Base-by-base conservation (phyloP, 2,113 vertebrate genomes). In the Hassar affinis region DNA sequence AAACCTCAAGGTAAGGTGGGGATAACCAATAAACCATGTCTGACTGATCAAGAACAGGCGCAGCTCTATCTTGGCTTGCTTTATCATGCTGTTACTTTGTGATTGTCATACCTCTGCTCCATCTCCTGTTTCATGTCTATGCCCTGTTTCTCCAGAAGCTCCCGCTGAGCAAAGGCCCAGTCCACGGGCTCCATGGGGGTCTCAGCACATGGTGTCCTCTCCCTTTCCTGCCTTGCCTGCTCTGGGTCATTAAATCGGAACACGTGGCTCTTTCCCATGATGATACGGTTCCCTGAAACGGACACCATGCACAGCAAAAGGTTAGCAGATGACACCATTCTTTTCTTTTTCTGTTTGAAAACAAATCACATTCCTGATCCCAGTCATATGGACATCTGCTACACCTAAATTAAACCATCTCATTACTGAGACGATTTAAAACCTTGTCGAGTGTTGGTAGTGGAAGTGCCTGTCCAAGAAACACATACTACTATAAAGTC, bases 101-200 rank as follows among this genome's bases (percentile, higher is more conserved):
- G 20, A 49, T 79, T 62, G 11, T 30, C 84, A 18, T 90, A 97
- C 98, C 98, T 95, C 93, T 98, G 96, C 90, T 98, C 97, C 98
- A 99, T 99, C 92, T 99, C 98, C 92, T 97, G 97, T 90, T 99
- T 98, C 97, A 99, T 99, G 92, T 99, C 97, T 0, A 99, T 99
- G 91, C 98, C 98, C 90, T 99, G 97, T 88, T 98, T 99, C 91
- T 99, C 98, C 90, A 99, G 94, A 84, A 99, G 94, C 90, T 99
- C 98, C 0, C 97, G 93, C 90, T 99, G 97, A 69, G 98, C 98
- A 0, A 99, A 99, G 12, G 98, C 97, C 98, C 97, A 99, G 92
- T 99, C 98, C 52, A 99, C 97, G 0, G 98, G 97, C 90, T 99
- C 98, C 0, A 95, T 94, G 0, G 98, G 98, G 0, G 98, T 98